These are phyloP conservation scores for Malthinus flaveolus DNA, from an alignment of 2,888 invertebrate species.

Conservation along the genomic window DNA sequence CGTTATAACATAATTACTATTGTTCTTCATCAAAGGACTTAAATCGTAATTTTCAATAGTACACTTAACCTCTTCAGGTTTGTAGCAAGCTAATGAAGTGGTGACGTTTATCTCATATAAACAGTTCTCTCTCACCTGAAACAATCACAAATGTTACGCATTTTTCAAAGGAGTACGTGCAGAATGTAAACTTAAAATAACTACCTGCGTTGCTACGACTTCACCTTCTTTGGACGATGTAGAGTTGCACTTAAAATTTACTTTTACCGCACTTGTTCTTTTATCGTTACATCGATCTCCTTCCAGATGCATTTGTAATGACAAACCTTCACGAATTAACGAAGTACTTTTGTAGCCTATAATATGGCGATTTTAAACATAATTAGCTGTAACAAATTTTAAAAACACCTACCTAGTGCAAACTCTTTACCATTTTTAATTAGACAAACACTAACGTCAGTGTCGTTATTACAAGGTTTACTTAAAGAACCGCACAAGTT, in stretches of 20 bases:
- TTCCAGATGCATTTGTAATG: conserved; percentile 7
- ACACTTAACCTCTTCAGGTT: neutral
- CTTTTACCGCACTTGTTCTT: neutral
- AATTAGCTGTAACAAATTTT: neutral
- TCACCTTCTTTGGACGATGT: neutral
- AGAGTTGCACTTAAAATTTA: conserved; percentile 14
- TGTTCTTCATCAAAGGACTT: neutral
- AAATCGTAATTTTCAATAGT: conserved; percentile 6
- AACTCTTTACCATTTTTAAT: conserved; percentile 6
- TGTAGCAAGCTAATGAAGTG: conserved; percentile 16
- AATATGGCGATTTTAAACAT: neutral
- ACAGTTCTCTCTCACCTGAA: conserved; percentile 12
- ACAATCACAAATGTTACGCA: neutral
- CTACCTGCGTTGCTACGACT: conserved; percentile 8
- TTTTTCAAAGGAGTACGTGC: neutral
- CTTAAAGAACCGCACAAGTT: conserved; percentile 20
- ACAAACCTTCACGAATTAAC: neutral
- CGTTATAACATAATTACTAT: conserved; percentile 10
- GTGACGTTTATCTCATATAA: conserved; percentile 14
- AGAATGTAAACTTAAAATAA: too few relatives aligned
- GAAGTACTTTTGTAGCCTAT: conserved; percentile 9
- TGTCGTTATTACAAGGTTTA: conserved; percentile 5
- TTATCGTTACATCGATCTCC: conserved; percentile 4
- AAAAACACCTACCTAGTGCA: conserved; percentile 9
- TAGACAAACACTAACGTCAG: conserved; percentile 11